Evolutionary conservation across 2,113 vertebrate genomes (phyloP).

Genomic region (Brachyhypopomus gauderio): DNA sequence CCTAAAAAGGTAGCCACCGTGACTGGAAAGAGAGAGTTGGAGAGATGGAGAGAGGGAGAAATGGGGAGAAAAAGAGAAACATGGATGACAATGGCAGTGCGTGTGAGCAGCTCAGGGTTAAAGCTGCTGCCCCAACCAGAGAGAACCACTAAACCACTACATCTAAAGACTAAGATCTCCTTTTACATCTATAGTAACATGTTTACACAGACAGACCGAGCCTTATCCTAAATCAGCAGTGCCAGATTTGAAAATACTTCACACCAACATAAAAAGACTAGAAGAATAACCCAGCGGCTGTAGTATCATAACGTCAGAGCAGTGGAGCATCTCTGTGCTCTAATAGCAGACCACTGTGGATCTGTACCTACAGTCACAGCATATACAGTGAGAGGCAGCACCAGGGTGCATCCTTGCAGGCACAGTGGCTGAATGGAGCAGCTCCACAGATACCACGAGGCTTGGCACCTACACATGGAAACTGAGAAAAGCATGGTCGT

Average conservation of each 20-base stretch:
- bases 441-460: neutral
- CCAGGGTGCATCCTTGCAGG: neutral
- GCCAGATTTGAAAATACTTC: too few relatives aligned
- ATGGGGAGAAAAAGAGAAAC: neutral
- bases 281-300: too few relatives aligned
- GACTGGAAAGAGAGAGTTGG: neutral
- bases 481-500: neutral
- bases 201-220: too few relatives aligned
- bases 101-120: neutral
- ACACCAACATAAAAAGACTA: too few relatives aligned
- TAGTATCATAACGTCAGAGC: too few relatives aligned
- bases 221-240: too few relatives aligned
- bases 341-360: too few relatives aligned
- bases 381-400: neutral
- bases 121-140: neutral
- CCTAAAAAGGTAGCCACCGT: too few relatives aligned
- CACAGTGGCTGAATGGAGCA: slow-evolving; percentile 16
- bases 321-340: neutral
- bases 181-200: too few relatives aligned
- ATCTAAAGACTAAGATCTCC: neutral
- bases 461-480: slow-evolving; percentile 29
- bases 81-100: too few relatives aligned
- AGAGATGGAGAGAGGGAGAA: neutral
- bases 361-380: neutral
- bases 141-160: neutral